Evolutionary conservation across 2,888 invertebrate genomes (phyloP).

Genomic region (Neoscelio sp.): DNA sequence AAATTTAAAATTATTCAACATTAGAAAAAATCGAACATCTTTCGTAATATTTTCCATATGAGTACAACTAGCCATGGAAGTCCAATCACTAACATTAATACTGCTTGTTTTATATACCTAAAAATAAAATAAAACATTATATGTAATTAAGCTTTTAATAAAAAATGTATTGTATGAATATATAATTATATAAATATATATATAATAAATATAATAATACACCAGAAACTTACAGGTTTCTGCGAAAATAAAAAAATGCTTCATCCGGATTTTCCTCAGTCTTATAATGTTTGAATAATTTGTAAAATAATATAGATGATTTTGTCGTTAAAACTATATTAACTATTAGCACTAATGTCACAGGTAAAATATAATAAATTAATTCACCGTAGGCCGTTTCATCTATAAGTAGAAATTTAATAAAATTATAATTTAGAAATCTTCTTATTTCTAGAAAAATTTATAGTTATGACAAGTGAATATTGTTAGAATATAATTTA

Average conservation of each 20-base stretch:
- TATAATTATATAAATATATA: no score
- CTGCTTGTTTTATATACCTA: constrained; percentile 13
- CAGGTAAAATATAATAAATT: constrained; percentile 22
- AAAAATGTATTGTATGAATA: no score
- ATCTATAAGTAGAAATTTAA: constrained; percentile 11
- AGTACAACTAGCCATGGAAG: constrained; percentile 18
- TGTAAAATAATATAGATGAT: constrained; percentile 11
- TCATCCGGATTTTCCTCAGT: background rate
- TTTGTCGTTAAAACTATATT: background rate
- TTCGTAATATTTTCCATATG: constrained; percentile 18
- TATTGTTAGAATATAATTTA: no score
- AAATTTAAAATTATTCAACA: no score
- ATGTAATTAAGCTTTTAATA: no score
- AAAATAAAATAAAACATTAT: background rate
- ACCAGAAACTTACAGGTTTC: constrained; percentile 9
- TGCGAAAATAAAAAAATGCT: constrained; percentile 3
- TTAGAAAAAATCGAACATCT: no score
- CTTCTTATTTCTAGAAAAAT: no score
- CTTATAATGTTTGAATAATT: constrained; percentile 5
- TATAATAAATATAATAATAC: no score
- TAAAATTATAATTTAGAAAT: no score
- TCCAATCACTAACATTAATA: constrained; percentile 21
- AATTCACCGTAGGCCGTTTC: constrained; percentile 18
- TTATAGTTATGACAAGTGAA: no score
- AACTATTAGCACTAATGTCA: constrained; percentile 4